Percentiles rank a stretch among this genome's conserved stretches.
Evolutionary conservation across 2,797 vertebrate species (phyloP).

Genomic region (Labeo calbasu): DNA sequence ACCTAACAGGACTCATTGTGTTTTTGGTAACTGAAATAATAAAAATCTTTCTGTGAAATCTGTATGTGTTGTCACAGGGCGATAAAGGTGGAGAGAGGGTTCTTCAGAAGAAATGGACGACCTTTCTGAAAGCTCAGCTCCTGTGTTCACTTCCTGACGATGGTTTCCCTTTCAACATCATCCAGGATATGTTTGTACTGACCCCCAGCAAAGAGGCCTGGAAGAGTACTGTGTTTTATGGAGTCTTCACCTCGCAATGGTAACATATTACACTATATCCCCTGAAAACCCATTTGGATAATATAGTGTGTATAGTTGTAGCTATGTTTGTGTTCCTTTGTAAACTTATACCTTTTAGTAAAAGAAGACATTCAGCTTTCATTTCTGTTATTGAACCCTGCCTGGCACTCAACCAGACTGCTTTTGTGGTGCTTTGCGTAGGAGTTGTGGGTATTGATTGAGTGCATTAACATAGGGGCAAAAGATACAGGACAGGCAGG

Average conservation of each 20-base stretch:
- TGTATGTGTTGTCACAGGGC: constrained; percentile 76
- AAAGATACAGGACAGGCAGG: constrained; percentile 26
- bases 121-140: constrained; percentile 95
- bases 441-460: constrained; percentile 48
- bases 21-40: too few species aligned
- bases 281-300: not conserved
- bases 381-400: constrained; percentile 37
- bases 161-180: constrained; percentile 95
- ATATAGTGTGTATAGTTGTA: not conserved
- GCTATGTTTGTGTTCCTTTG: not conserved
- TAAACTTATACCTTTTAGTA: constrained; percentile 2
- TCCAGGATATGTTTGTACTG: constrained; percentile 94
- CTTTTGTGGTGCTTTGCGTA: constrained; percentile 20
- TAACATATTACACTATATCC: constrained; percentile 56
- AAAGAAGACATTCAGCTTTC: constrained; percentile 25
- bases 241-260: constrained; percentile 97
- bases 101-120: constrained; percentile 97
- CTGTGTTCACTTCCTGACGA: constrained; percentile 90
- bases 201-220: constrained; percentile 83
- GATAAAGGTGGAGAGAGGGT: constrained; percentile 94
- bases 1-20: too few species aligned
- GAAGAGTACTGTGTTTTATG: constrained; percentile 89
- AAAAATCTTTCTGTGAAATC: not conserved
- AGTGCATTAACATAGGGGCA: constrained; percentile 26
- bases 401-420: not conserved